Evolutionary conservation across 2,888 invertebrate genomes (phyloP), one percentile per base, ranked within the genome.

Genomic region (Thalpophila matura): DNA sequence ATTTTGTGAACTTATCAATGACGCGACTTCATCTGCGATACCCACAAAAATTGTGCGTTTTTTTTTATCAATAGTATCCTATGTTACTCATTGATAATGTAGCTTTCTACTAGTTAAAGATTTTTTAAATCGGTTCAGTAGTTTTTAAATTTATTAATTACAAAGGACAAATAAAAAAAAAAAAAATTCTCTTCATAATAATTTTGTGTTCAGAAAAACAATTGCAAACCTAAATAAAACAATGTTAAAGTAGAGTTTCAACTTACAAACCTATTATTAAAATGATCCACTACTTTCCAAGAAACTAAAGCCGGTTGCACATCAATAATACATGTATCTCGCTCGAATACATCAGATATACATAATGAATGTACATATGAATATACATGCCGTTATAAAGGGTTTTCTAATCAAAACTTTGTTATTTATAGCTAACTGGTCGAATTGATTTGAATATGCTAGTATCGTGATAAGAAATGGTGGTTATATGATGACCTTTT

Each of bases 361-460:
- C 71, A 84, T 90, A 91, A 92, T 91, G 91, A 91, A 90, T 91
- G 88, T 87, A 87, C 90, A 88, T 91, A 91, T 92, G 91, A 91
- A 91, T 92, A 91, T 88, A 90, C 90, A 91, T 88, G 85, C 77
- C 73, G 83, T 83, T 86, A 87, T 89, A 83, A 84, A 81, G 81
- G 86, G 77, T 89, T 91, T 89, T 89, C 89, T 88, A 91, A 92
- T 93, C 93, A 92, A 92, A 92, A 92, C 91, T 91, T 85, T 84
- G 90, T 91, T 91, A 92, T 92, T 92, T 93, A 93, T 92, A 86
- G 88, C 76, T 64, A 78, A 79, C 79, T 74, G 69, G 82, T 80
- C 79, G 82, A 79, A 85, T 87, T 81, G 84, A 91, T 92, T 91
- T 91, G 91, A 91, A 91, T 91, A 87, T 84, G 88, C 88, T 88